Conservation (phyloP, 2,888 invertebrate genomes). For the Folsomia candida region DNA sequence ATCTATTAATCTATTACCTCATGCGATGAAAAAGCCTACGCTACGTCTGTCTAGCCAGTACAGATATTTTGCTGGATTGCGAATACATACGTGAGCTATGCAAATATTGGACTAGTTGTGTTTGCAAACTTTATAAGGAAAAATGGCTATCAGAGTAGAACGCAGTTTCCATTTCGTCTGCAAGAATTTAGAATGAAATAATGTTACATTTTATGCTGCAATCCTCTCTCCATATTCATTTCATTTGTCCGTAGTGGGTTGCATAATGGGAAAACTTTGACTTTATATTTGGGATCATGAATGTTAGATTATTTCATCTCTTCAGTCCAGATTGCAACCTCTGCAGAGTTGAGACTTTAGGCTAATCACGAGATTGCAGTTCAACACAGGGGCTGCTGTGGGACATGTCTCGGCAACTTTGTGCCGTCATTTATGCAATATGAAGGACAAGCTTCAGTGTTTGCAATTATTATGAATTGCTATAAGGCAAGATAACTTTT, state of each 20-base stretch:
- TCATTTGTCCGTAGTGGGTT: background rate
- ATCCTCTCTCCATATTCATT: background rate
- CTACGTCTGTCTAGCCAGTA: too few species aligned
- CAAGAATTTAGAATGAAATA: background rate
- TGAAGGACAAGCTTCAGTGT: too few species aligned
- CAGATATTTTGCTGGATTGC: too few species aligned
- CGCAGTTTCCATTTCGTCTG: background rate
- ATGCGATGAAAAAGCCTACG: too few species aligned
- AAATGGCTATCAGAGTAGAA: too few species aligned
- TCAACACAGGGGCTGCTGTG: background rate
- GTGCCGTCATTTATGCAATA: background rate
- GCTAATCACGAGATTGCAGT: too few species aligned
- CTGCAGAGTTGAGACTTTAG: too few species aligned
- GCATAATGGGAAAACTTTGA: conserved; percentile 2
- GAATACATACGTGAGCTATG: background rate
- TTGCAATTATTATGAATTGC: too few species aligned
- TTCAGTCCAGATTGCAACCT: background rate
- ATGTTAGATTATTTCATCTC: background rate
- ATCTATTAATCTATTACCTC: too few species aligned
- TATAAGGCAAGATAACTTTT: too few species aligned
- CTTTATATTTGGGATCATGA: background rate
- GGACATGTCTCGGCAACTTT: background rate
- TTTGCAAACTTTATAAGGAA: background rate
- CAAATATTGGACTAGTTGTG: background rate
- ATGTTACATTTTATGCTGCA: background rate